A percentile compares a stretch with the other conserved stretches of the same genome.
Conservation (phyloP, 2,113 vertebrate genomes). For the Leptobrachium leishanense region DNA sequence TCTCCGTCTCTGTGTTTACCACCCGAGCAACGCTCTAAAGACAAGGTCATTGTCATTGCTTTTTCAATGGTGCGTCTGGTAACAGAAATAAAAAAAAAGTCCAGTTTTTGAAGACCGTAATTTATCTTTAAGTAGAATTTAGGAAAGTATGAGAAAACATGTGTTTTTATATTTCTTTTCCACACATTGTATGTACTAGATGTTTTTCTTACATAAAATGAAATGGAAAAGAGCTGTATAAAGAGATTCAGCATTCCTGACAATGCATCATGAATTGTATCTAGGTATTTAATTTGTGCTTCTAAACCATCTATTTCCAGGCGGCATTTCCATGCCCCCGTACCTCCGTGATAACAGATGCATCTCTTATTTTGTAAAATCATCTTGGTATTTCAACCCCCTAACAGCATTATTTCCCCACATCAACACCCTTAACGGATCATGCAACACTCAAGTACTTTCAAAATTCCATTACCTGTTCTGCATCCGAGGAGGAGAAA, state of each 20-base stretch:
- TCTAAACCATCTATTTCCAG: not conserved
- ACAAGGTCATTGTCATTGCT: constrained; percentile 17
- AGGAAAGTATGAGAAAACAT: constrained; percentile 12
- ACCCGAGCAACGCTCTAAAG: not conserved
- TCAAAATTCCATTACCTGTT: not conserved
- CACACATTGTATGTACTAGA: constrained; percentile 6
- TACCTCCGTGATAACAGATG: not conserved
- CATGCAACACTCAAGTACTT: not conserved
- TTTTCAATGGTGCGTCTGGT: constrained; percentile 5
- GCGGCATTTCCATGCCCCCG: not conserved
- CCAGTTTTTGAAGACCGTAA: not conserved
- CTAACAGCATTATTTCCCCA: not conserved
- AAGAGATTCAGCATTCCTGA: constrained; percentile 3
- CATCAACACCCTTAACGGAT: not conserved
- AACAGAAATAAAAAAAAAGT: not conserved
- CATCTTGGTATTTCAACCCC: not conserved
- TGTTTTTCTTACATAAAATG: constrained; percentile 23
- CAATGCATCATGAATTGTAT: not conserved
- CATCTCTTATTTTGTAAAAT: not conserved
- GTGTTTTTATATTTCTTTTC: not conserved
- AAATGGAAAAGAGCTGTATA: not conserved
- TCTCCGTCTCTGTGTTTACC: constrained; percentile 14
- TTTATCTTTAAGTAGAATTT: constrained; percentile 4
- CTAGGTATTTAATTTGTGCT: not conserved
- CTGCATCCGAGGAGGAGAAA: not conserved